These are phyloP conservation scores for Ptychoptera contaminata DNA, from an alignment of 2,888 invertebrate genomes.

Conservation along the genomic window DNA sequence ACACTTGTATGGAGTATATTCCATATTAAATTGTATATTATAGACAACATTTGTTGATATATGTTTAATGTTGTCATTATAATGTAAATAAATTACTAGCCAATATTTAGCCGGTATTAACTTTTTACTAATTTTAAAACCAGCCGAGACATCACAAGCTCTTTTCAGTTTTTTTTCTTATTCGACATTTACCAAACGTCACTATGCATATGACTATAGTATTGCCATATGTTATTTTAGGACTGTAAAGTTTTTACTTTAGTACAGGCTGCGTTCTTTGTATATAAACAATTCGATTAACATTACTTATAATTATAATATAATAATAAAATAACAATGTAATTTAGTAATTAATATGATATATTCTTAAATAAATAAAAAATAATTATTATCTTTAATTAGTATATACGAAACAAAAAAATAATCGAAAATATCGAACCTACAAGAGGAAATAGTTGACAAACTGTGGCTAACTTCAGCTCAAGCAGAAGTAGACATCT, in stretches of 20 bases:
- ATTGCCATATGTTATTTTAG: background rate
- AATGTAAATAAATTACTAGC: no score
- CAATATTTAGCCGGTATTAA: background rate
- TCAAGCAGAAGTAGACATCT: no score
- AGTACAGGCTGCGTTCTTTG: background rate
- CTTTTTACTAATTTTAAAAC: background rate
- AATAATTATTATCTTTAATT: no score
- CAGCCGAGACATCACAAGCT: background rate
- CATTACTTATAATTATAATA: conserved; percentile 3
- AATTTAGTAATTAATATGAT: no score
- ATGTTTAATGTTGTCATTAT: background rate
- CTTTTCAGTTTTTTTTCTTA: background rate
- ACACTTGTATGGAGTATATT: conserved; percentile 1
- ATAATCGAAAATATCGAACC: no score
- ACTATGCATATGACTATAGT: conserved; percentile 1
- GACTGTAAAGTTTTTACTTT: background rate
- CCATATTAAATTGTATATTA: conserved; percentile 5
- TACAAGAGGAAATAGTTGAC: no score
- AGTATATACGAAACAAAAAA: no score
- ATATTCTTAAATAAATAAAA: no score
- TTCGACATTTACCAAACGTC: background rate
- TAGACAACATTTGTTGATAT: conserved; percentile 4
- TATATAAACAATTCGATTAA: conserved; percentile 11
- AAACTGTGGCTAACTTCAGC: no score
- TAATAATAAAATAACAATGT: no score